Base-by-base conservation (phyloP, 2,113 vertebrate species). In the Drymodes brunneopygia region DNA sequence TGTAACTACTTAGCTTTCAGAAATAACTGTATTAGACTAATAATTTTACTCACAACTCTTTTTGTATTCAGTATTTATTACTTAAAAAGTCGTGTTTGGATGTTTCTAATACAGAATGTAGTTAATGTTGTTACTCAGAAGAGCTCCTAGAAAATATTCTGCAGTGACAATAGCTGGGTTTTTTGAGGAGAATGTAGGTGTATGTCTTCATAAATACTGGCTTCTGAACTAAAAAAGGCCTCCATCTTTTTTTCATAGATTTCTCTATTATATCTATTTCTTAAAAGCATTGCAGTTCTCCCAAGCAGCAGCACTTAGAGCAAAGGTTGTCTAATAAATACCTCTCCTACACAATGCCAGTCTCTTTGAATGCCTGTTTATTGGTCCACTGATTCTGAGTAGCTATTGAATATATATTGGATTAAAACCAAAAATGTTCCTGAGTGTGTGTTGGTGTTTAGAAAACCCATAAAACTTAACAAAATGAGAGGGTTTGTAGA, bases 161-260 rank as follows among this genome's bases (percentile, higher is more conserved):
- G 0, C 54, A 47, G 24, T 92, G 70, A 62, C 58, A 92, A 66
- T 31, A 89, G 57, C 42, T 86, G 35, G 28, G 7, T 9, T 84
- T 86, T 93, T 64, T 83, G 57, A 94, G 89, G 88, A 84, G 83
- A 81, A 56, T 57, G 86, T 92, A 90, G 78, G 87, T 91, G 62
- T 91, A 9, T 60, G 33, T 87, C 84, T 86, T 86, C 79, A 64
- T 66, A 90, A 93, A 74, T 47, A 21, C 51, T 74, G 73, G 45
- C 29, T 95, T 78, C 81, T 64, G 81, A 81, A 89, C 15, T 10
- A 86, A 88, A 89, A 85, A 93, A 53, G 4, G 21, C 48, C n/a
- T 87, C 61, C 12, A 14, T 50, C 33, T 80, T 85, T 85, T 62
- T 56, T 71, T 81, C 29, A 22, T 38, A 19, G 23, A 3, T 66